phyloP scores from a whole-genome alignment of 2,888 invertebrate genomes.

The Mantis religiosa region DNA sequence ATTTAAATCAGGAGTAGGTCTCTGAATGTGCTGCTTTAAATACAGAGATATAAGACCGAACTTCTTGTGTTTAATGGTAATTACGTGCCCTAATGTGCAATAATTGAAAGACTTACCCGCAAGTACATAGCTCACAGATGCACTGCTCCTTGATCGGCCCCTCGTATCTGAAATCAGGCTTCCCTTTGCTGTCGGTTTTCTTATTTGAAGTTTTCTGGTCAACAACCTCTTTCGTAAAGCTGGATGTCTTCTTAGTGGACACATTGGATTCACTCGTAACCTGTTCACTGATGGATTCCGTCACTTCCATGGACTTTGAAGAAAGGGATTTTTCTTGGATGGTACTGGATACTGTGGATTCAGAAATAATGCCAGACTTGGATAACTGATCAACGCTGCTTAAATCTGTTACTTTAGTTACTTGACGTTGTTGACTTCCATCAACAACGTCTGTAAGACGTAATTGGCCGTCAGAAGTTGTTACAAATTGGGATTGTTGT shows the following conservation, averaged over 20 bases:
- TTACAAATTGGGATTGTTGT: background rate
- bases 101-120: conserved; percentile 65
- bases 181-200: background rate
- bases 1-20: no score
- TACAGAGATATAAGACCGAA: no score
- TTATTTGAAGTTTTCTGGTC: background rate
- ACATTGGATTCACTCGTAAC: background rate
- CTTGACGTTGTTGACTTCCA: background rate
- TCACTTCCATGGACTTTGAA: background rate
- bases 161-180: background rate
- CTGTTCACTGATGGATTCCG: background rate
- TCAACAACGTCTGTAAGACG: background rate
- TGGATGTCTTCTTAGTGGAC: background rate
- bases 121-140: conserved; percentile 86
- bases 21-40: no score
- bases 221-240: background rate
- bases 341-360: background rate
- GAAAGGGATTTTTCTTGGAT: background rate
- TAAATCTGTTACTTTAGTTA: background rate
- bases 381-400: background rate
- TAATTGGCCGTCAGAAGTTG: background rate
- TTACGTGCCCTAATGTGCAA: no score
- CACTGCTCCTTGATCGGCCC: conserved; percentile 66
- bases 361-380: background rate
- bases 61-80: no score